Evolutionary conservation across 2,888 invertebrate species (phyloP).

Genomic region (Aporophyla nigra): DNA sequence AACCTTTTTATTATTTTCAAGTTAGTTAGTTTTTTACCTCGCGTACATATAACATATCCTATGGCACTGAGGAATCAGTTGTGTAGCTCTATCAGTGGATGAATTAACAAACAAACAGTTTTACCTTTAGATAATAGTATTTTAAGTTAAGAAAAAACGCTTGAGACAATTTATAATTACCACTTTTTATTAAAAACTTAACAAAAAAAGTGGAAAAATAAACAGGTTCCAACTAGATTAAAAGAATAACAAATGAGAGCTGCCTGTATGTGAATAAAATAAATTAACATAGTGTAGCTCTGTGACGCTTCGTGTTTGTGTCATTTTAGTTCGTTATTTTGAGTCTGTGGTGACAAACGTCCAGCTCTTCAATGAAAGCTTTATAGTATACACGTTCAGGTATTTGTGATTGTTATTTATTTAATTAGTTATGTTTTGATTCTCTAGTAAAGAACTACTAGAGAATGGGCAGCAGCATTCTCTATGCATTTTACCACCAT

Average conservation of each 20-base stretch:
- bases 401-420: conserved; percentile 38
- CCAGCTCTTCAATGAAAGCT: conserved; percentile 36
- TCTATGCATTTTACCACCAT: no score
- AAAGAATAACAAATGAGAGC: conserved; percentile 33
- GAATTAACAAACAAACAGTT: not conserved
- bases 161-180: not conserved
- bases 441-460: no score
- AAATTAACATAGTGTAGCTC: conserved; percentile 45
- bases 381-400: conserved; percentile 59
- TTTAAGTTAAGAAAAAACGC: no score
- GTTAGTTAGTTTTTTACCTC: no score
- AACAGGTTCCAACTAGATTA: conserved; percentile 24
- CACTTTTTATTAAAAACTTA: not conserved
- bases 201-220: not conserved
- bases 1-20: no score
- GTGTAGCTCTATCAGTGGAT: no score
- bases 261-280: conserved; percentile 58
- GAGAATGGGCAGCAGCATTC: no score
- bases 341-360: conserved; percentile 50
- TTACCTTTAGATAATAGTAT: not conserved
- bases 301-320: conserved; percentile 7
- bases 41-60: no score
- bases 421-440: not conserved
- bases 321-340: conserved; percentile 59
- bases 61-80: no score